These are phyloP conservation scores for Scaptomyza parva DNA, from an alignment of 2,888 invertebrate species.

Conservation along the genomic window DNA sequence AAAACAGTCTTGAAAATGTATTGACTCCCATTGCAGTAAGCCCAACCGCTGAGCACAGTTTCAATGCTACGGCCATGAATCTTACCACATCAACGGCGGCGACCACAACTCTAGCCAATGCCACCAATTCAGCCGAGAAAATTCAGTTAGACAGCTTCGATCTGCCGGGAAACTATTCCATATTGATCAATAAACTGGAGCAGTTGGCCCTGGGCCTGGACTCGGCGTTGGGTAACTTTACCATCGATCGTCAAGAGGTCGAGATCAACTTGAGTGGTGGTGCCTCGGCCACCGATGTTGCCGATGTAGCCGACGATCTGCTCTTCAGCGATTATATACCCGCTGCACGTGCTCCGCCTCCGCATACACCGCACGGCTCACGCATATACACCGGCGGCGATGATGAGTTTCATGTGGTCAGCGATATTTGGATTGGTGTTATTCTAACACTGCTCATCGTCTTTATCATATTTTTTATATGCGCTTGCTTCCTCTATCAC, in stretches of 20 bases:
- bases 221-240: slow-evolving; percentile 78
- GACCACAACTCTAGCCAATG: slow-evolving; percentile 34
- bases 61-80: slow-evolving; percentile 48
- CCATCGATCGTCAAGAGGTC: slow-evolving; percentile 80
- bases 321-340: slow-evolving; percentile 67
- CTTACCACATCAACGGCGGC: slow-evolving; percentile 24
- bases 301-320: slow-evolving; percentile 63
- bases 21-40: slow-evolving; percentile 33
- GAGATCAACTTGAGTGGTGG: slow-evolving; percentile 74
- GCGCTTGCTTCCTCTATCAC: slow-evolving; percentile 88
- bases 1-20: slow-evolving; percentile 46
- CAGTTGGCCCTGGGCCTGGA: slow-evolving; percentile 82
- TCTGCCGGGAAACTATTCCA: slow-evolving; percentile 82
- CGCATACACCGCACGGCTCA: slow-evolving; percentile 62
- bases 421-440: slow-evolving; percentile 88
- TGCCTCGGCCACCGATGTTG: slow-evolving; percentile 57
- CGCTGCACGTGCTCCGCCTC: slow-evolving; percentile 68
- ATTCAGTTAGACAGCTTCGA: slow-evolving; percentile 78
- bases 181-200: slow-evolving; percentile 83
- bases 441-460: slow-evolving; percentile 87
- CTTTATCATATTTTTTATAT: slow-evolving; percentile 88
- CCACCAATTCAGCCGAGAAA: slow-evolving; percentile 64
- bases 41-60: slow-evolving; percentile 34
- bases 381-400: slow-evolving; percentile 80
- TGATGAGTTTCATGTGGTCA: slow-evolving; percentile 86